phyloP scores from a whole-genome alignment of 2,797 vertebrate species.

The Sebastes kiyomatsui region DNA sequence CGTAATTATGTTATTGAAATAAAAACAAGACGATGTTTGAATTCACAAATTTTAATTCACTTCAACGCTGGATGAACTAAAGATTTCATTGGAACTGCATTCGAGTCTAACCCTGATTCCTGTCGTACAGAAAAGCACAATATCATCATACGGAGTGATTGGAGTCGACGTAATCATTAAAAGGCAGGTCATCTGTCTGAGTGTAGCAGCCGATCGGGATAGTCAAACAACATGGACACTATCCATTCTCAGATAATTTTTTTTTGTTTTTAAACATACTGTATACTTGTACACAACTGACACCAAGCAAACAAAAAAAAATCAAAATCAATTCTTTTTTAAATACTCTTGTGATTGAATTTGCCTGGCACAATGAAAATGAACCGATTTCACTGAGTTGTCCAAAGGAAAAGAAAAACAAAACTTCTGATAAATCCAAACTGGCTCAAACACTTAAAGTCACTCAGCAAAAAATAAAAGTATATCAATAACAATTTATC shows the following conservation, averaged over 20 bases:
- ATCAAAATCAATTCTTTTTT: conserved; percentile 44
- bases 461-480: conserved; percentile 60
- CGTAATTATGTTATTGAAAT: background rate
- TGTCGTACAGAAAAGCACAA: conserved; percentile 73
- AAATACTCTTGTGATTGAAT: conserved; percentile 64
- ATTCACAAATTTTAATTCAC: conserved; percentile 81
- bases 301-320: conserved; percentile 30
- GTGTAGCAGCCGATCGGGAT: conserved; percentile 78
- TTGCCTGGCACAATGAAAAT: conserved; percentile 43
- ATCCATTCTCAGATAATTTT: conserved; percentile 50
- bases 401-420: conserved; percentile 12
- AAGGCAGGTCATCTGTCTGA: conserved; percentile 61
- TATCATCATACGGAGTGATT: conserved; percentile 44
- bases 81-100: conserved; percentile 70
- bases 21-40: conserved; percentile 45
- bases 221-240: conserved; percentile 22
- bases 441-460: conserved; percentile 76
- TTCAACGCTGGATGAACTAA: conserved; percentile 71
- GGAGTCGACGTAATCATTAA: conserved; percentile 26
- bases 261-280: conserved; percentile 50
- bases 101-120: conserved; percentile 78
- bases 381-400: conserved; percentile 55
- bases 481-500: conserved; percentile 69
- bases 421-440: conserved; percentile 33
- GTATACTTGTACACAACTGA: conserved; percentile 65